Evolutionary conservation across 2,888 invertebrate genomes (phyloP).

Genomic region (Pristionchus japonicus): DNA sequence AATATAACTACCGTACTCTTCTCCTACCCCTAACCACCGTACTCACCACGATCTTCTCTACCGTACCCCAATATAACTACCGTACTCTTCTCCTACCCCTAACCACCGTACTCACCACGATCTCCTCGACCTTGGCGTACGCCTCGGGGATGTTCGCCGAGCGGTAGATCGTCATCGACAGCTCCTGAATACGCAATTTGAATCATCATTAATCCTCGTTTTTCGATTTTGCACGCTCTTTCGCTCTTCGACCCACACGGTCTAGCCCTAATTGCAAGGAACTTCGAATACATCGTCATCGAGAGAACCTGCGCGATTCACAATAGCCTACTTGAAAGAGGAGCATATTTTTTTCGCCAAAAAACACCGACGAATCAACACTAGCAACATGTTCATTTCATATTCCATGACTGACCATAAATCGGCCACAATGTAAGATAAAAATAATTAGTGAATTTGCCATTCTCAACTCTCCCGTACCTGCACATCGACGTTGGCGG

Average conservation of each 20-base stretch:
- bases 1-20: background rate
- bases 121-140: slow-evolving; percentile 85
- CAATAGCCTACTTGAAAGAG: no score
- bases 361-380: no score
- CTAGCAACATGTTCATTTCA: no score
- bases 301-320: no score
- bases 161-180: slow-evolving; percentile 84
- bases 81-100: background rate
- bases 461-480: no score
- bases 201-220: background rate
- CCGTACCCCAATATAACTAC: background rate
- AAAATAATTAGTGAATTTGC: no score
- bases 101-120: slow-evolving; percentile 80
- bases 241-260: background rate
- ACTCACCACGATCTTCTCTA: no score
- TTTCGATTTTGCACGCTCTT: background rate
- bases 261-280: no score
- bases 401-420: slow-evolving; percentile 77
- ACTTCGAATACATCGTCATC: no score
- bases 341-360: no score
- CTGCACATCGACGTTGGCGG: slow-evolving; percentile 52
- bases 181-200: slow-evolving; percentile 75
- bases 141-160: slow-evolving; percentile 87
- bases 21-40: background rate
- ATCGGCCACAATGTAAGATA: no score